Evolutionary conservation across 2,113 vertebrate genomes (phyloP), one percentile per base, ranked within the genome.

Genomic region (Chloroceryle aenea): DNA sequence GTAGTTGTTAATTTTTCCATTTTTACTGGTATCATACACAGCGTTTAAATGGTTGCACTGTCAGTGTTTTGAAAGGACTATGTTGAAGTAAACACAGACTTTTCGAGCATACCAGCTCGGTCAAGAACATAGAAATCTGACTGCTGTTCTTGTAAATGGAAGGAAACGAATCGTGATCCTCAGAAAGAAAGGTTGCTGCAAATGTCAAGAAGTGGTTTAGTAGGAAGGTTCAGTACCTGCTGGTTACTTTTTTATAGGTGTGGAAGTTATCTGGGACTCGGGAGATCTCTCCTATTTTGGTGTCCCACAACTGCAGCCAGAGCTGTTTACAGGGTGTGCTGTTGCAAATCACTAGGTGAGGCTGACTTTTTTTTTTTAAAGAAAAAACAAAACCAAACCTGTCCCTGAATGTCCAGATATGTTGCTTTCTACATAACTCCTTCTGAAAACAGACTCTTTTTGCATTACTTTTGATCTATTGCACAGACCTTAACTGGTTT

Each of bases 301-400:
- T 58, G 63, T 80, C 61, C 45, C 7, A 14, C 29, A 50, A 79
- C 47, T 0, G 1, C 32, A 75, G 36, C 45, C 0, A 0, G 80
- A 83, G 56, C 72, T 90, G 32, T 53, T 76, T 32, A 36, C 14
- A 43, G 48, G 29, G 48, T 7, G n/a, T 67, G 18, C 9, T 26
- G 16, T 69, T 85, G 25, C 79, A 66, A 36, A 73, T 42, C n/a
- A 13, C 7, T 67, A 23, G 38, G 32, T 77, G 43, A 91, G 50
- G 47, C 12, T 62, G 50, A 67, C 10, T 61, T 25, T 20, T 61
- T 53, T 32, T 69, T 55, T 48, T 34, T 12, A 15, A 30, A 10
- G n/a, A 47, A 6, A 29, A 48, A 48, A 23, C 47, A 48, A 48
- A 45, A 45, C 43, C 43, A 64, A 15, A 12, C 30, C 17, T 81